A percentile compares a stretch with the other conserved stretches of the same genome.
Evolutionary conservation across 35 echinoderm and acorn worm genomes (phyloP).

Genomic region (Anneissia japonica): DNA sequence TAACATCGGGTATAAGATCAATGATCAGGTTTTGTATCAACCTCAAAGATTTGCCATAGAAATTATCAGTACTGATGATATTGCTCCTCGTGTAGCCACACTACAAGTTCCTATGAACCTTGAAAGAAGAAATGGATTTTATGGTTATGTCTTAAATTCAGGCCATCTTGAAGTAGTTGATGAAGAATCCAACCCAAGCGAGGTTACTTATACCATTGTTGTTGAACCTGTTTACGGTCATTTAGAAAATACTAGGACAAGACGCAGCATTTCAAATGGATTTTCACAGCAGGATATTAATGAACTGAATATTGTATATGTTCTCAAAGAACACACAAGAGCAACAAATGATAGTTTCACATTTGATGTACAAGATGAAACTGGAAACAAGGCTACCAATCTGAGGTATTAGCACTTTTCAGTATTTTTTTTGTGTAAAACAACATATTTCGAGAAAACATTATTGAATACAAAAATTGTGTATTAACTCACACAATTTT

Average conservation of each 20-base stretch:
- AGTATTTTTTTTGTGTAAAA: too few species aligned
- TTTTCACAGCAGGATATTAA: conserved; percentile 73
- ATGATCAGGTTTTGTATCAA: conserved; percentile 17
- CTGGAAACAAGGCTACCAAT: conserved; percentile 54
- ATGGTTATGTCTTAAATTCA: conserved; percentile 59
- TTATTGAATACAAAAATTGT: not conserved
- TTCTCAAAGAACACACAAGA: conserved; percentile 58
- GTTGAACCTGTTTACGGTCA: conserved; percentile 64
- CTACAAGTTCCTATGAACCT: conserved; percentile 59
- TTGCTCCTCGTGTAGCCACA: conserved; percentile 41
- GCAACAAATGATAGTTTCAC: conserved; percentile 90
- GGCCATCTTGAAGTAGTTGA: conserved; percentile 55
- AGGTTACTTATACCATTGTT: conserved; percentile 43
- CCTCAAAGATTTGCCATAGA: conserved; percentile 61
- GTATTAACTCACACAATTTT: not conserved
- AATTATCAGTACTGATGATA: conserved; percentile 50
- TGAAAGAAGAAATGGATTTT: conserved; percentile 39
- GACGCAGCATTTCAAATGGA: conserved; percentile 44
- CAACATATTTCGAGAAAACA: not conserved
- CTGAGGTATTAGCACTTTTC: conserved; percentile 60
- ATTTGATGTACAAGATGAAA: conserved; percentile 72
- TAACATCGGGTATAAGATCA: conserved; percentile 53
- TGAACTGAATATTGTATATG: conserved; percentile 73
- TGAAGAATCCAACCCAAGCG: conserved; percentile 37
- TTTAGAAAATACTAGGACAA: conserved; percentile 56